Evolutionary conservation across 2,797 vertebrate species (phyloP).

Genomic region (Enteromius trimaculatus): DNA sequence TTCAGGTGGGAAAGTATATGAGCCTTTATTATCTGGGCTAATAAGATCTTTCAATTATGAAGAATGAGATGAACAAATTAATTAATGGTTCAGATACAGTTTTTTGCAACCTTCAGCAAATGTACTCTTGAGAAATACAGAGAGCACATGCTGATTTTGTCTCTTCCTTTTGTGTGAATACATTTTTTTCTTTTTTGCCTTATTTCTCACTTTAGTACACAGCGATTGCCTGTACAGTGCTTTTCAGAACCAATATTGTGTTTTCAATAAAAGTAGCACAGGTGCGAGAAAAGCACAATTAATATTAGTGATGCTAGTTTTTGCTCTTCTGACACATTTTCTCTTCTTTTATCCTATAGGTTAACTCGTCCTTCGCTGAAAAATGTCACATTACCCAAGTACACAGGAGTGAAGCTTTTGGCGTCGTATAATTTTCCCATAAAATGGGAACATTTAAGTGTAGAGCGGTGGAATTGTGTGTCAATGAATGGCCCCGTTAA

Average conservation of each 20-base stretch:
- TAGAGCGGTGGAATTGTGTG: slow-evolving; percentile 78
- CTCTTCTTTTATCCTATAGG: slow-evolving; percentile 61
- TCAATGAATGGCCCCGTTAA: slow-evolving; percentile 78
- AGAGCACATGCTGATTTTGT: slow-evolving; percentile 68
- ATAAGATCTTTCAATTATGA: slow-evolving; percentile 82
- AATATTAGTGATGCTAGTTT: slow-evolving; percentile 68
- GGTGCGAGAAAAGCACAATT: slow-evolving; percentile 69
- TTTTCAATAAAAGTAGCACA: slow-evolving; percentile 31
- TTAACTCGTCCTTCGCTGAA: slow-evolving; percentile 75
- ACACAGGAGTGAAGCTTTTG: slow-evolving; percentile 73
- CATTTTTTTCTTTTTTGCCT: slow-evolving; percentile 58
- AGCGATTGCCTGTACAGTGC: not conserved
- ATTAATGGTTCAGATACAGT: slow-evolving; percentile 81
- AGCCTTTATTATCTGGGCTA: slow-evolving; percentile 81
- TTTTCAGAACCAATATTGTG: slow-evolving; percentile 15
- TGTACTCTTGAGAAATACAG: slow-evolving; percentile 66
- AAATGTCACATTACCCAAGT: slow-evolving; percentile 79
- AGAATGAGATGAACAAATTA: slow-evolving; percentile 78
- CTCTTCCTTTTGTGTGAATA: slow-evolving; percentile 44
- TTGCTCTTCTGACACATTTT: slow-evolving; percentile 55
- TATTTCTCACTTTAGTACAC: slow-evolving; percentile 54
- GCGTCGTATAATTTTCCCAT: slow-evolving; percentile 83
- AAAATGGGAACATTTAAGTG: slow-evolving; percentile 77
- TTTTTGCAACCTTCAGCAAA: slow-evolving; percentile 78
- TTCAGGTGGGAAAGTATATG: slow-evolving; percentile 77